Percentiles rank a stretch among this genome's conserved stretches.
Evolutionary conservation across 2,888 invertebrate species (phyloP).

Genomic region (Campoletis raptor): DNA sequence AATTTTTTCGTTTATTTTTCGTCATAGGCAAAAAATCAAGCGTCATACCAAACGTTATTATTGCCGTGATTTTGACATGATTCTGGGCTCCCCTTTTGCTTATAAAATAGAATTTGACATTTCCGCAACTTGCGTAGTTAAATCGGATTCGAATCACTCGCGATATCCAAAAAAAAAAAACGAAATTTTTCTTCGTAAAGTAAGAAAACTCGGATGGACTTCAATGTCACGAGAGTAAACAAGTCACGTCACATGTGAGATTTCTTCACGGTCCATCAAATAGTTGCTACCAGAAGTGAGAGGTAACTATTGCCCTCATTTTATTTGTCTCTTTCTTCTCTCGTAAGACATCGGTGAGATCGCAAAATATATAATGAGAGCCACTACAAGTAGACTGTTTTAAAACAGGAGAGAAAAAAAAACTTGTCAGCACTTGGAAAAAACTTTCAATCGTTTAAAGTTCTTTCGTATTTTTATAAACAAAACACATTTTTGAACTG

Average conservation of each 20-base stretch:
- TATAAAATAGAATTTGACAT: too few species aligned
- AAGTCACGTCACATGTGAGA: constrained; percentile 60
- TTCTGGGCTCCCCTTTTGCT: too few species aligned
- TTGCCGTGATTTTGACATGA: too few species aligned
- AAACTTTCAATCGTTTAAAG: constrained; percentile 16
- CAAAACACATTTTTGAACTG: background rate
- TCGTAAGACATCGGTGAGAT: constrained; percentile 50
- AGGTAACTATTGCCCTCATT: constrained; percentile 41
- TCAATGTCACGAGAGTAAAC: constrained; percentile 51
- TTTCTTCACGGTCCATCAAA: constrained; percentile 67
- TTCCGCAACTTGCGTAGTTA: background rate
- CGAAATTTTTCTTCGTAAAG: background rate
- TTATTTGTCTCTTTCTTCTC: constrained; percentile 19
- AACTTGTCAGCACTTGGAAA: constrained; percentile 22
- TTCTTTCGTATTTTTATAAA: background rate
- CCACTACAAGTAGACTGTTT: constrained; percentile 49
- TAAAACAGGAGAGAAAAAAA: constrained; percentile 15
- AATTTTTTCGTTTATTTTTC: background rate
- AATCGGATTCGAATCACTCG: background rate
- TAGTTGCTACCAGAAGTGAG: constrained; percentile 55
- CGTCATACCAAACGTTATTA: background rate
- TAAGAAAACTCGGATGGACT: constrained; percentile 13
- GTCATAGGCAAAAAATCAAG: background rate
- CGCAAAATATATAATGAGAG: constrained; percentile 36
- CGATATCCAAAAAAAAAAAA: background rate